Evolutionary conservation across 2,797 vertebrate species (phyloP), one percentile per base, ranked within the genome.

Genomic region (Typhlichthys eigenmanni): DNA sequence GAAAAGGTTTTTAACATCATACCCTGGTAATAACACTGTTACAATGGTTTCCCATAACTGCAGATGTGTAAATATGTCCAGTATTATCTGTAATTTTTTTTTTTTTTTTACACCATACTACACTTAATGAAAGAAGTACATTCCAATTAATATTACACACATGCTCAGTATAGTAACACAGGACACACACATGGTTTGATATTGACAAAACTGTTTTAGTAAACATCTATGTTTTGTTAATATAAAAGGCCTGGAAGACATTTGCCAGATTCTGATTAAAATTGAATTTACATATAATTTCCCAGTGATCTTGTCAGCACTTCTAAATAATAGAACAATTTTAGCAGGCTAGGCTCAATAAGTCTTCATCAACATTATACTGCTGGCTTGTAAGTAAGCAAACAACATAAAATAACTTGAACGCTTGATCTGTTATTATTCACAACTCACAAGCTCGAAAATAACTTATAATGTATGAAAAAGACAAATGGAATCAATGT

Each of bases 21-120:
- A 70, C 51, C 73, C 61, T 47, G 24, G 66, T 61, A 68, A 71
- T n/a, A 68, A 58, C 61, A 69, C 45, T 2, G 66, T n/a, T 74
- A 34, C 14, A 51, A 48, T 7, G 0, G 1, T 13, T 66, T 16
- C 17, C 46, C 1, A 24, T 11, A 56, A 13, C 53, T 54, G 38
- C 49, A 62, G 47, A 47, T 64, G 47, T 13, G 29, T 52, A 11
- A 52, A 34, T 3, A 56, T 29, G 14, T 49, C 8, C 7, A 43
- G 10, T 16, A 56, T 47, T 14, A 29, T 53, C 4, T 50, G 50
- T 56, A 7, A 0, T 17, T 17, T 16, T 53, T 51, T 17, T 17
- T 16, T 53, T 51, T 12, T 66, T 58, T 12, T 55, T 14, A 38
- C 34, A 38, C 3, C 24, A 24, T 55, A 34, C 52, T 66, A 12